Evolutionary conservation across 2,888 invertebrate genomes (phyloP).

Genomic region (Crepidodera aurea): DNA sequence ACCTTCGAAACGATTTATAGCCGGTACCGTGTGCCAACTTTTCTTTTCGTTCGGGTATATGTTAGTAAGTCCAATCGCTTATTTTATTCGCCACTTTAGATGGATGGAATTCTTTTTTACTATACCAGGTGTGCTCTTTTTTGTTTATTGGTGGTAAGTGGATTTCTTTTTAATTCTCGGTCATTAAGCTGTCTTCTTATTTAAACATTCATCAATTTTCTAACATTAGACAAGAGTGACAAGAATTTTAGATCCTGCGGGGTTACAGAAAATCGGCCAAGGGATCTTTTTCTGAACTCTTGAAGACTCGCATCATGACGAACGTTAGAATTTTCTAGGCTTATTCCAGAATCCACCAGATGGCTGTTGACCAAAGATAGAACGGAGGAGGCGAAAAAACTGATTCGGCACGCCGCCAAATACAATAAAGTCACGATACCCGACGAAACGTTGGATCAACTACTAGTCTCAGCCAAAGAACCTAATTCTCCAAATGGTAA

Average conservation of each 20-base stretch:
- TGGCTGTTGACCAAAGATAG: conserved; percentile 75
- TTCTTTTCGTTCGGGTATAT: conserved; percentile 79
- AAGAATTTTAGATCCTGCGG: not conserved
- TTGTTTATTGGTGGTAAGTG: conserved; percentile 73
- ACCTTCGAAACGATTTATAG: conserved; percentile 68
- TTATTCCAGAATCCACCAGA: conserved; percentile 77
- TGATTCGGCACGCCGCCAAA: conserved; percentile 70
- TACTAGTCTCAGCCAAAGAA: conserved; percentile 62
- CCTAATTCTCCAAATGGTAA: not conserved
- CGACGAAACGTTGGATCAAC: conserved; percentile 64
- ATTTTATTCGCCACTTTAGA: conserved; percentile 74
- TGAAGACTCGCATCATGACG: not conserved
- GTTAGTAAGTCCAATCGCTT: conserved; percentile 72
- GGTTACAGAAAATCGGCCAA: too few species aligned
- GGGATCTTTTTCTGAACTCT: too few species aligned
- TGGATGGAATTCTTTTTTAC: conserved; percentile 74
- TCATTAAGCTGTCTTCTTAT: too few species aligned
- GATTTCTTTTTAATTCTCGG: not conserved
- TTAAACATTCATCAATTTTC: too few species aligned
- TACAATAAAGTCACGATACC: conserved; percentile 70
- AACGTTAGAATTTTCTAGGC: conserved; percentile 51
- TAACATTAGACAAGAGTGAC: too few species aligned
- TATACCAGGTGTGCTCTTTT: conserved; percentile 72
- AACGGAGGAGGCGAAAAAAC: conserved; percentile 68
- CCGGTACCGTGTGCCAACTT: conserved; percentile 76